Conservation (phyloP, 1,140 invertebrate genomes). For the Paraescarpia echinospica region DNA sequence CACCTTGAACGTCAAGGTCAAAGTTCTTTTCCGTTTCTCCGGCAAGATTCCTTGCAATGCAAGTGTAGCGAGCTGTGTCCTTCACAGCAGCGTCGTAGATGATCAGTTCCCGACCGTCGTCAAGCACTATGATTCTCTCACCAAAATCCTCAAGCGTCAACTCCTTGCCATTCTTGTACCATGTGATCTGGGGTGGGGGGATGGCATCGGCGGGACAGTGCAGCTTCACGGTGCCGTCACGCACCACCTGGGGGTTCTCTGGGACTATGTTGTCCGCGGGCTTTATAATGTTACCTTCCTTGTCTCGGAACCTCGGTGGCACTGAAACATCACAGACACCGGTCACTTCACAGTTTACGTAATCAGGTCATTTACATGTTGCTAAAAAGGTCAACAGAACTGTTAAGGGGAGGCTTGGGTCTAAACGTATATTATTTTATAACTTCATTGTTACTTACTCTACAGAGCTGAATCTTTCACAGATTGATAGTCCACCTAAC, state of each 20-base stretch:
- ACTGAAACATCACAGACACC: conserved; percentile 34
- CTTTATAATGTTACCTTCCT: background rate
- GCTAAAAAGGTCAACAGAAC: too few species aligned
- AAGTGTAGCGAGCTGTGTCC: conserved; percentile 59
- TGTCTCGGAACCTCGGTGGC: conserved; percentile 39
- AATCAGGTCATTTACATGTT: background rate
- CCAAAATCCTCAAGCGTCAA: background rate
- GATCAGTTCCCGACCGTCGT: conserved; percentile 45
- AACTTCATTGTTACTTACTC: too few species aligned
- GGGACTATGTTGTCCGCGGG: background rate
- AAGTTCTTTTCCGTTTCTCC: conserved; percentile 51
- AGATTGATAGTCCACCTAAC: too few species aligned
- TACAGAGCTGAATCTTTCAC: too few species aligned
- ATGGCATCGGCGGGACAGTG: conserved; percentile 13
- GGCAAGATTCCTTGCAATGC: conserved; percentile 58
- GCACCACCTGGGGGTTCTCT: conserved; percentile 17
- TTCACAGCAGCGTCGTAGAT: conserved; percentile 39
- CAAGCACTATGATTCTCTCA: conserved; percentile 32
- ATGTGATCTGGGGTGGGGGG: conserved; percentile 46
- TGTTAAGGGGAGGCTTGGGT: too few species aligned
- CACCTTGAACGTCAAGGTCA: conserved; percentile 51
- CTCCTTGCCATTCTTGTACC: conserved; percentile 45
- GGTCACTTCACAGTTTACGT: background rate
- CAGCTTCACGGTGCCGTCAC: conserved; percentile 17
- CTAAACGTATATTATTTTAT: too few species aligned